phyloP scores from a whole-genome alignment of 2,113 vertebrate species.

The Crotophaga sulcirostris region DNA sequence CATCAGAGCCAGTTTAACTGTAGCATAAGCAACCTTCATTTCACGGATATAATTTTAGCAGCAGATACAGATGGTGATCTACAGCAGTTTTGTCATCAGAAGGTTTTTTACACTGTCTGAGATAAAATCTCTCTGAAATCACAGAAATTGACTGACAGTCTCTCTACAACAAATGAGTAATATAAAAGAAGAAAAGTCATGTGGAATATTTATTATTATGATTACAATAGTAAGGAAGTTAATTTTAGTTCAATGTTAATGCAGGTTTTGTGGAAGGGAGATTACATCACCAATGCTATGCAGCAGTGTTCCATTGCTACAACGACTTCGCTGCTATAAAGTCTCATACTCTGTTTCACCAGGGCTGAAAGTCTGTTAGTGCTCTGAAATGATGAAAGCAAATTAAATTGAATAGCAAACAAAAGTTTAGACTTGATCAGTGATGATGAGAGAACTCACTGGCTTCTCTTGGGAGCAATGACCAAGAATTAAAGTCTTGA shows the following conservation, averaged over 20 bases:
- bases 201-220: slow-evolving; percentile 22
- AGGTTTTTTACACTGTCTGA: not conserved
- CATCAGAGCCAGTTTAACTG: not conserved
- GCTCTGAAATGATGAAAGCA: slow-evolving; percentile 74
- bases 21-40: not conserved
- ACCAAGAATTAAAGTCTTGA: slow-evolving; percentile 68
- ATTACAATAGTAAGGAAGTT: slow-evolving; percentile 53
- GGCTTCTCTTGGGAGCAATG: slow-evolving; percentile 57
- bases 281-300: not conserved
- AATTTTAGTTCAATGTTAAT: slow-evolving; percentile 48
- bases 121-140: slow-evolving; percentile 20
- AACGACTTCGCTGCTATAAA: slow-evolving; percentile 2
- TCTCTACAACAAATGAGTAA: slow-evolving; percentile 13
- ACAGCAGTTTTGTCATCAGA: not conserved
- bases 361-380: slow-evolving; percentile 53
- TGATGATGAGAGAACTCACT: slow-evolving; percentile 68
- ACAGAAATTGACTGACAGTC: not conserved
- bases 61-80: not conserved
- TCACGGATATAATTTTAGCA: not conserved
- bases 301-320: slow-evolving; percentile 39
- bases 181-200: slow-evolving; percentile 19
- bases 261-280: slow-evolving; percentile 22
- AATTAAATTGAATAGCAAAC: slow-evolving; percentile 73
- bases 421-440: slow-evolving; percentile 69
- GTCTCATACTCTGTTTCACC: slow-evolving; percentile 23